Evolutionary conservation across 2,888 invertebrate genomes (phyloP), one percentile per base, ranked within the genome.

Genomic region (Tryphoninae sp.): DNA sequence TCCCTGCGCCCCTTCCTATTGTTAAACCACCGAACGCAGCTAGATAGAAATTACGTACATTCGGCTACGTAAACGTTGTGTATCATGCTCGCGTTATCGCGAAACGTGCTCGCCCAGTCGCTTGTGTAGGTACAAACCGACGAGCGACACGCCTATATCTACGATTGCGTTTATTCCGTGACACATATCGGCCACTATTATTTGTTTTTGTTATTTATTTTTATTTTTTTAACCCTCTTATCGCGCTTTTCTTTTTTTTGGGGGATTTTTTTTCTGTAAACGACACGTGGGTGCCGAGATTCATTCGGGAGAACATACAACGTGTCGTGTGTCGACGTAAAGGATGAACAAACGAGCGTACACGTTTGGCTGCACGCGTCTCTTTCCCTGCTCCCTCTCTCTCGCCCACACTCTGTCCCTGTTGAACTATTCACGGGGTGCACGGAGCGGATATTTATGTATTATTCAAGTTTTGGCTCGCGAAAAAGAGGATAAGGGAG

Each of bases 391-490:
- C 53, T 53, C 13, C 13, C 45, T 45, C 45, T 45, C 45, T 45
- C 45, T 45, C 45, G 2, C 45, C 13, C 45, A 16, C 53, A 16
- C 16, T 53, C 19, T 55, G 16, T 45, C 45, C n/a, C 49, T 55
- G 71, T 69, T 78, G 59, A 65, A 78, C 78, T 78, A 81, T 81
- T 81, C 81, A 81, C 69, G 69, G 68, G 53, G 33, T 49, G 49
- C 42, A 33, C 45, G 76, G 65, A 49, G 26, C 78, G 67, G 62
- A 58, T 79, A 82, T 82, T 82, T 79, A 82, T 82, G 82, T 82
- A 82, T 82, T 82, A 82, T 82, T 82, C 82, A 82, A 75, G 76
- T 79, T 79, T 68, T 40, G 61, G 62, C 67, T 53, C 40, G 59
- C 49, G 68, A 26, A 45, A 49, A 40, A 49, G 53, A 59, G 45